phyloP scores from a whole-genome alignment of 1,140 invertebrate species.

The Megathymus violae region DNA sequence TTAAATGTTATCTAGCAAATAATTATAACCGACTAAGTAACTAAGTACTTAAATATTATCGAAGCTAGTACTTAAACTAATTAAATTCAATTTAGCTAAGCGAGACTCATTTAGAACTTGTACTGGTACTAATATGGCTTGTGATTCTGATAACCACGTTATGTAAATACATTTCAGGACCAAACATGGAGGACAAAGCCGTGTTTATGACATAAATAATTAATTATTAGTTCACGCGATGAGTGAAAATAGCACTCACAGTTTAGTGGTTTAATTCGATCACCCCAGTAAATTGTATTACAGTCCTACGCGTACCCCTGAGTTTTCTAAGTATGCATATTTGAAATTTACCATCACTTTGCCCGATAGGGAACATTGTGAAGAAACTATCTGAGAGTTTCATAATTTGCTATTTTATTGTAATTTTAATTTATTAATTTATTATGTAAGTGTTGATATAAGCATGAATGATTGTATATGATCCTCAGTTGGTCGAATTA shows the following conservation, averaged over 20 bases:
- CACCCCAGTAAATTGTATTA: no score
- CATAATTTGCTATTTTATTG: no score
- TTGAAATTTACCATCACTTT: no score
- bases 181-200: constrained; percentile 20
- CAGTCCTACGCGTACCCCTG: no score
- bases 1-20: constrained; percentile 10
- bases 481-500: no score
- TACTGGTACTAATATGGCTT: constrained; percentile 17
- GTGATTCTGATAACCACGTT: constrained; percentile 9
- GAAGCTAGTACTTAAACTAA: constrained; percentile 12
- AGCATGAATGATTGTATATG: no score
- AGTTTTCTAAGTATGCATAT: no score
- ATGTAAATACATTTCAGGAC: constrained; percentile 17
- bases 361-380: no score
- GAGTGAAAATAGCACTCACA: not conserved
- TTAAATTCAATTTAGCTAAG: constrained; percentile 19
- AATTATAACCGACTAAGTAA: constrained; percentile 1
- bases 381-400: no score
- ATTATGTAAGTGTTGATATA: not conserved
- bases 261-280: no score
- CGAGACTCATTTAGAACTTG: constrained; percentile 28
- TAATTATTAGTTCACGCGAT: constrained; percentile 14
- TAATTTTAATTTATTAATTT: no score
- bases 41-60: not conserved
- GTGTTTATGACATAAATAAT: constrained; percentile 1